Conservation (phyloP, 2,797 vertebrate species). For the Melanotaenia trifasciata region DNA sequence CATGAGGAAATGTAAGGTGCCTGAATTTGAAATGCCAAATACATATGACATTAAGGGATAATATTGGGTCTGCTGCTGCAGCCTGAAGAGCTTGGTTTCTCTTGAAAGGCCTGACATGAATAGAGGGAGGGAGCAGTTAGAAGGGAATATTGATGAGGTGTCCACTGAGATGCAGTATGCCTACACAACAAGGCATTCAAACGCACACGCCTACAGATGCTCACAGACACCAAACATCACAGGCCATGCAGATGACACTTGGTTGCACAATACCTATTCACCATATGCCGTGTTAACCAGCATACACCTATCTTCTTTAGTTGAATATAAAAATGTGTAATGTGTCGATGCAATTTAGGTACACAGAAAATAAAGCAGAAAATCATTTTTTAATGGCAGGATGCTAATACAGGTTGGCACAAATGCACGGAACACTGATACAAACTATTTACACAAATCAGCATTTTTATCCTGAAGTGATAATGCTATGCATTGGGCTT, state of each 20-base stretch:
- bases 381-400: constrained; percentile 14
- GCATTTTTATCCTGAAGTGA: constrained; percentile 56
- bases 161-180: constrained; percentile 71
- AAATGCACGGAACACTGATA: constrained; percentile 36
- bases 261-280: constrained; percentile 51
- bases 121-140: constrained; percentile 49
- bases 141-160: constrained; percentile 74
- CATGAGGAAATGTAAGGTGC: constrained; percentile 26
- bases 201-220: constrained; percentile 43
- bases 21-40: constrained; percentile 48
- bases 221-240: constrained; percentile 50
- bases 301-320: constrained; percentile 65
- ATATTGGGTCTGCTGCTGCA: constrained; percentile 57
- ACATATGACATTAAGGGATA: constrained; percentile 47
- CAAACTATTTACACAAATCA: constrained; percentile 43
- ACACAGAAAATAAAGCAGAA: constrained; percentile 8
- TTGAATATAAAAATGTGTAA: constrained; percentile 30
- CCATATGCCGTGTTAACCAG: constrained; percentile 30
- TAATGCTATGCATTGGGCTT: constrained; percentile 37
- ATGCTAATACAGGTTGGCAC: constrained; percentile 1
- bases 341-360: constrained; percentile 16
- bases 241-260: constrained; percentile 73
- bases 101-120: constrained; percentile 64
- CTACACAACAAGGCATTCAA: constrained; percentile 71
- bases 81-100: constrained; percentile 46